Conservation (phyloP, 2,888 invertebrate genomes). For the Bellardia pandia region DNA sequence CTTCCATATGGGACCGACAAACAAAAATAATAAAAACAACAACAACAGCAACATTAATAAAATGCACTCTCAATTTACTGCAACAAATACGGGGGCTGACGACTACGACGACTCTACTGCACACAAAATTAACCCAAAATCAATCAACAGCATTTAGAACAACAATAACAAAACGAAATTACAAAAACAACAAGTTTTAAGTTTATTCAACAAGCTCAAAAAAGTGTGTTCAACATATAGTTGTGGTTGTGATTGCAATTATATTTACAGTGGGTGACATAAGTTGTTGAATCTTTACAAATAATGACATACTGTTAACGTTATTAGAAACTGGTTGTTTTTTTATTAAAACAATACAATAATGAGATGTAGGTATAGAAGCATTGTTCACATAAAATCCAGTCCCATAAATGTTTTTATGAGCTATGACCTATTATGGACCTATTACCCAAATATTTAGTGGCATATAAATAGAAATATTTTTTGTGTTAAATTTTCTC, state of each 20-base stretch:
- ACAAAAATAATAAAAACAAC: not conserved
- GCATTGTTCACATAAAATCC: no score
- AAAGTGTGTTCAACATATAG: not conserved
- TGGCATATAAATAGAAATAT: no score
- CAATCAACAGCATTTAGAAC: conserved; percentile 7
- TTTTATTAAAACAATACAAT: no score
- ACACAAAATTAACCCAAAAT: conserved; percentile 39
- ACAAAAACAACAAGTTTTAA: conserved; percentile 4
- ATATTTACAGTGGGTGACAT: conserved; percentile 3
- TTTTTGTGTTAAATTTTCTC: no score
- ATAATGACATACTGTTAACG: no score
- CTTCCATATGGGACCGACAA: conserved; percentile 27
- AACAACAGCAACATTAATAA: not conserved
- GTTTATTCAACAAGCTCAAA: not conserved
- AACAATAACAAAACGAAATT: not conserved
- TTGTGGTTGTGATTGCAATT: not conserved
- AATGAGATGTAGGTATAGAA: no score
- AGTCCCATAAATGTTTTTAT: no score
- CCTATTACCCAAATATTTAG: no score
- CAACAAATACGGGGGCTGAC: not conserved
- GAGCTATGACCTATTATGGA: no score
- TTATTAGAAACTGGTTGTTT: no score
- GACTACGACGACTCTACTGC: not conserved
- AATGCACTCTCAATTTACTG: conserved; percentile 1
- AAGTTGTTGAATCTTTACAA: not conserved